Percentiles rank a stretch among this genome's conserved stretches.
phyloP scores from a whole-genome alignment of 2,113 vertebrate species.

The Puntigrus tetrazona region DNA sequence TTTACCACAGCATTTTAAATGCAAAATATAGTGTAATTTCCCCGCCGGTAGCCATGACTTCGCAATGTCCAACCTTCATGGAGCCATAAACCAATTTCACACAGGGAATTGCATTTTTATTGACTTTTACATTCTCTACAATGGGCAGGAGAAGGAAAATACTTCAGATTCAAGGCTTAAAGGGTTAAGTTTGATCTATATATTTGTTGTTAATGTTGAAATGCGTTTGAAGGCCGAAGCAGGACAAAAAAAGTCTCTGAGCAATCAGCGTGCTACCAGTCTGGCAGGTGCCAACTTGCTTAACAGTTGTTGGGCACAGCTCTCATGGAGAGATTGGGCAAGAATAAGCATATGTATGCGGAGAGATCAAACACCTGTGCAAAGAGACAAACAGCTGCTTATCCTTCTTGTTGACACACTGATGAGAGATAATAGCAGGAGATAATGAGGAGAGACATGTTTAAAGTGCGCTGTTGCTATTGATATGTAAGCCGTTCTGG shows the following conservation, averaged over 20 bases:
- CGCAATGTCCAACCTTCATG: slow-evolving; percentile 38
- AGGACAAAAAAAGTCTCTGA: slow-evolving; percentile 16
- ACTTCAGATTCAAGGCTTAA: slow-evolving; percentile 22
- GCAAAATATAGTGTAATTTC: slow-evolving; percentile 22
- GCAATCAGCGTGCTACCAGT: not conserved
- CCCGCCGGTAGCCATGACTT: not conserved
- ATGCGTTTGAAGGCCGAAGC: not conserved
- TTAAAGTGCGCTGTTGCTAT: slow-evolving; percentile 34
- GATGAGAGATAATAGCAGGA: slow-evolving; percentile 43
- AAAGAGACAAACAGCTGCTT: slow-evolving; percentile 30
- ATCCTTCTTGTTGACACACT: slow-evolving; percentile 47
- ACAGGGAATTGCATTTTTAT: slow-evolving; percentile 51
- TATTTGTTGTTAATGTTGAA: slow-evolving; percentile 12
- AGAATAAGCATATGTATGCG: slow-evolving; percentile 18
- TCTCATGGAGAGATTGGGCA: not conserved
- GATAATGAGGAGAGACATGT: slow-evolving; percentile 49
- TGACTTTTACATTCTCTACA: slow-evolving; percentile 41
- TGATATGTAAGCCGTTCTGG: slow-evolving; percentile 28
- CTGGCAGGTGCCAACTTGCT: not conserved
- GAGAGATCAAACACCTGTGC: slow-evolving; percentile 41
- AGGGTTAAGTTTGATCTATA: slow-evolving; percentile 35
- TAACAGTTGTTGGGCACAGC: not conserved
- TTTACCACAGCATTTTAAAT: slow-evolving; percentile 38
- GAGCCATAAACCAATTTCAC: slow-evolving; percentile 53
- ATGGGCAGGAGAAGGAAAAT: slow-evolving; percentile 5